A percentile compares a stretch with the other conserved stretches of the same genome.
Conservation (phyloP, 1,140 invertebrate species). For the Calephelis nemesis region DNA sequence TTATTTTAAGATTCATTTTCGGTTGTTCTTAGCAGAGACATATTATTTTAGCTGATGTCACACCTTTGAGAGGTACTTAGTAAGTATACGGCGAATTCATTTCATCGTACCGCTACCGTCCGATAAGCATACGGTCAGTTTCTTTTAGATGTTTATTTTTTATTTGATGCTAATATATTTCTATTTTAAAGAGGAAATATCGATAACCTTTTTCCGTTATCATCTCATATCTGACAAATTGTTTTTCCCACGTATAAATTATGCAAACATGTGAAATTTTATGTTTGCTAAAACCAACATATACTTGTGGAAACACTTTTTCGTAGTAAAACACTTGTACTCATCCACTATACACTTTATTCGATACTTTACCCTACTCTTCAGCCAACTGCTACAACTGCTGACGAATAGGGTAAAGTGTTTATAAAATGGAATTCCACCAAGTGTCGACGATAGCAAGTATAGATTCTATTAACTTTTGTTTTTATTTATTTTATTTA, state of each 20-base stretch:
- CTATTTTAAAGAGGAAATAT: slow-evolving; percentile 30
- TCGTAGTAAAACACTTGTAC: no score
- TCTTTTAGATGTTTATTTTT: slow-evolving; percentile 32
- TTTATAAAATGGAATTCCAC: no score
- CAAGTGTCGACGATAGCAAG: no score
- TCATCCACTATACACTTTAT: no score
- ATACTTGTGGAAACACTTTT: no score
- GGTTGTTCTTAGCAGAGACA: not conserved
- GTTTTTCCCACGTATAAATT: slow-evolving; percentile 2
- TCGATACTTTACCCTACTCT: no score
- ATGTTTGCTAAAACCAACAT: no score
- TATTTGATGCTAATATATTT: slow-evolving; percentile 27
- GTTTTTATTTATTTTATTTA: not conserved
- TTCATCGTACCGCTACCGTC: slow-evolving; percentile 45
- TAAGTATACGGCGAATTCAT: slow-evolving; percentile 40
- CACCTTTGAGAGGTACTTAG: slow-evolving; percentile 42
- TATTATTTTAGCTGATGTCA: slow-evolving; percentile 44
- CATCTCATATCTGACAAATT: slow-evolving; percentile 24
- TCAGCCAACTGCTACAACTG: no score
- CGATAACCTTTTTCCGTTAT: slow-evolving; percentile 25
- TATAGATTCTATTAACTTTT: no score
- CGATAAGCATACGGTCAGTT: slow-evolving; percentile 35
- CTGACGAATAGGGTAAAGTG: no score
- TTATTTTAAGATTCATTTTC: slow-evolving; percentile 25
- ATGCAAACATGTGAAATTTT: slow-evolving; percentile 2